Conservation (phyloP, 1,140 invertebrate genomes). For the Prorops nasuta region DNA sequence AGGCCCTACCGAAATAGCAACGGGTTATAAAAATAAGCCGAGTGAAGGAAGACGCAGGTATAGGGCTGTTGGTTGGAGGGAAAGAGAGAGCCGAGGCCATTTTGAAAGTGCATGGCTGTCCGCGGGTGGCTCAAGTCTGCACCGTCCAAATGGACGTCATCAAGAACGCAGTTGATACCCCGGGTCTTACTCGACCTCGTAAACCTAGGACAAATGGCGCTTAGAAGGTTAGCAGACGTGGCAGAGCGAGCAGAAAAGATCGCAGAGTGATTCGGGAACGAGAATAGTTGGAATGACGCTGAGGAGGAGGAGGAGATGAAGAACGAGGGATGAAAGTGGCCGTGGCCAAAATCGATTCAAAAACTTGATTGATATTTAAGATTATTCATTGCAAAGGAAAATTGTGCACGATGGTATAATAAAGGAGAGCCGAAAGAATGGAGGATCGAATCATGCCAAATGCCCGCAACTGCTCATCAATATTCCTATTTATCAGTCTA, state of each 20-base stretch:
- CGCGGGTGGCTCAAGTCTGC: not conserved
- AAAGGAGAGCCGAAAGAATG: too few relatives aligned
- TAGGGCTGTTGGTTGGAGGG: not conserved
- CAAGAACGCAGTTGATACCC: constrained; percentile 32
- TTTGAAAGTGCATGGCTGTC: not conserved
- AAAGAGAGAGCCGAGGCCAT: not conserved
- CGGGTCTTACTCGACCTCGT: constrained; percentile 11
- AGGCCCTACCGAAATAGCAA: not conserved
- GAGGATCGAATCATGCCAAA: too few relatives aligned
- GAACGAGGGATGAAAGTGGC: constrained; percentile 13
- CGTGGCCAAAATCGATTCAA: constrained; percentile 3
- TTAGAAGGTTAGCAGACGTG: constrained; percentile 24
- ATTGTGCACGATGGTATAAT: too few relatives aligned
- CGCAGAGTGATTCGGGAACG: constrained; percentile 1
- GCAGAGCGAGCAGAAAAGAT: not conserved
- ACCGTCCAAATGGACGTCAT: constrained; percentile 28
- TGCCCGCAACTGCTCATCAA: too few relatives aligned
- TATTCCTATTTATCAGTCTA: too few relatives aligned
- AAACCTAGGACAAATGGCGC: constrained; percentile 37
- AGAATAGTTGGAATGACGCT: too few relatives aligned
- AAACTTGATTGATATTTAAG: too few relatives aligned
- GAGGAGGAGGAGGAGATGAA: constrained; percentile 20
- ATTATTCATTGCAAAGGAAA: too few relatives aligned
- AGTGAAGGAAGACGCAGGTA: too few relatives aligned
- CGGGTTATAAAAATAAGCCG: too few relatives aligned